Percentiles rank a stretch among this genome's conserved stretches.
phyloP scores from a whole-genome alignment of 64 coral and sea anemone species.

The Stichodactyla helianthus region DNA sequence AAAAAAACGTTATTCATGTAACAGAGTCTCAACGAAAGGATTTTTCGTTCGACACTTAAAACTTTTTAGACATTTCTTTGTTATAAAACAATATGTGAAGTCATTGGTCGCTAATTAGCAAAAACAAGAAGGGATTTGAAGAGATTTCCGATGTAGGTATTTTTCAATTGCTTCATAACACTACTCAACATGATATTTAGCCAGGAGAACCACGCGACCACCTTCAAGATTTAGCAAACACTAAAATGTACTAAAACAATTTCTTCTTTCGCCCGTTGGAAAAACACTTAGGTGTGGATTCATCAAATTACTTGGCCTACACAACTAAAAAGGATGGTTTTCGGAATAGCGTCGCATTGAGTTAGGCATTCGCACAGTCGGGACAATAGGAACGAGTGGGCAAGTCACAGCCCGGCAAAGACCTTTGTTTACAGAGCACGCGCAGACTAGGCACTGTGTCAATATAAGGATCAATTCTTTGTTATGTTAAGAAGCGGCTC shows the following conservation, averaged over 20 bases:
- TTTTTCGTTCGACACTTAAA: not conserved
- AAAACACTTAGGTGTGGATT: not conserved
- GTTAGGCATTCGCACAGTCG: not conserved
- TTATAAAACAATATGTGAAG: not conserved
- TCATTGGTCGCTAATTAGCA: not conserved
- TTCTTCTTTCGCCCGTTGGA: not conserved
- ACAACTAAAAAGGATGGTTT: not conserved
- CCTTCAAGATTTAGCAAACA: not conserved
- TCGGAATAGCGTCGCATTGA: not conserved
- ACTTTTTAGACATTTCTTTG: not conserved
- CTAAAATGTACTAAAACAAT: not conserved
- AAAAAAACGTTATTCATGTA: not conserved
- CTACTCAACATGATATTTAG: not conserved
- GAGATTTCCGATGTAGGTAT: not conserved
- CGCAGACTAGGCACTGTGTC: slow-evolving; percentile 37
- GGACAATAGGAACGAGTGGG: not conserved
- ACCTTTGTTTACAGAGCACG: slow-evolving; percentile 11
- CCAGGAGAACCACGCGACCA: not conserved
- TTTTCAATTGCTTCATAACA: not conserved
- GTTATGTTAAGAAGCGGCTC: slow-evolving; percentile 60
- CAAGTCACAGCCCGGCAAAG: not conserved
- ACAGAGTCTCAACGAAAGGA: not conserved
- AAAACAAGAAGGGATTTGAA: not conserved
- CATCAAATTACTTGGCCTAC: not conserved
- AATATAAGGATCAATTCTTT: slow-evolving; percentile 57